A percentile compares a stretch with the other conserved stretches of the same genome.
Evolutionary conservation across 2,113 vertebrate species (phyloP).

Genomic region (Tupaia tana): DNA sequence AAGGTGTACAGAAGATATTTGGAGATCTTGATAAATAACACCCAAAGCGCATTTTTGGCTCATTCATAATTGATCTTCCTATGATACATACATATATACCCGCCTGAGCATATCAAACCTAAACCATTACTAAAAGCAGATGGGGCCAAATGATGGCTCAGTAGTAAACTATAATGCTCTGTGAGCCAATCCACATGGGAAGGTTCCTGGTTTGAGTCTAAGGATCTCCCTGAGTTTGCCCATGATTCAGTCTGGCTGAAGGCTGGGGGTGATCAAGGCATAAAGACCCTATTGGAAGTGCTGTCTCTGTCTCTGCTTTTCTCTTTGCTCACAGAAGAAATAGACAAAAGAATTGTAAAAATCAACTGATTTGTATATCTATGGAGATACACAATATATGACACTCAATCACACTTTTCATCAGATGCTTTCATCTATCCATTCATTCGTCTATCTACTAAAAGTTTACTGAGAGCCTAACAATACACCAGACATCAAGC

Average conservation of each 20-base stretch:
- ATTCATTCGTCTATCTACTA: neutral
- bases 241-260: no score
- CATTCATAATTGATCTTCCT: neutral
- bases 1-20: neutral
- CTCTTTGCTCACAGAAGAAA: no score
- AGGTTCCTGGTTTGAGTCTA: no score
- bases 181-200: no score
- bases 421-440: neutral
- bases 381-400: neutral
- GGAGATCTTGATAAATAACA: conserved; percentile 37
- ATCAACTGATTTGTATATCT: neutral
- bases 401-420: neutral
- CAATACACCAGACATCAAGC: neutral
- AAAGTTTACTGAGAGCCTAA: conserved; percentile 44
- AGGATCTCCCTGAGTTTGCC: no score
- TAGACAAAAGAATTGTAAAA: no score
- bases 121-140: conserved; percentile 42
- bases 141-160: no score
- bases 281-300: no score
- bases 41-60: conserved; percentile 48
- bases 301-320: no score
- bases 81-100: neutral
- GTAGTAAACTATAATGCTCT: no score
- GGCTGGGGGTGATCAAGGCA: no score
- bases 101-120: conserved; percentile 10